Base-by-base conservation (phyloP, 1,140 invertebrate genomes). In the Drosophila seguyi region DNA sequence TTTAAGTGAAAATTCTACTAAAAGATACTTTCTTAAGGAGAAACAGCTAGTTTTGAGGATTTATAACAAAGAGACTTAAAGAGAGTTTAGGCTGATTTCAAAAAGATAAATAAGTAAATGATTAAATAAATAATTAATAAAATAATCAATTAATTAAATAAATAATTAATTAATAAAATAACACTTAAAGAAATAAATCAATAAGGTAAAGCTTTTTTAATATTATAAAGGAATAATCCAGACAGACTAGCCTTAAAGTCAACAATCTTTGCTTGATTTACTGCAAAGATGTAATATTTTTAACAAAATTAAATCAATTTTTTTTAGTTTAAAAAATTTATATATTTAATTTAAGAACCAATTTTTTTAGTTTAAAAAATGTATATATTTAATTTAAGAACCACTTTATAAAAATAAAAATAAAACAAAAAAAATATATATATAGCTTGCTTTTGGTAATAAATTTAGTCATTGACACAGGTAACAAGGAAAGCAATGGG, bases 401-500 rank as follows among this genome's bases (percentile, higher is more conserved):
- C 10, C 11, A 4, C n/a, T 27, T 48, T 29, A 0, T 18, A 11
- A 16, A 25, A 48, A 11, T 6, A 29, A 6, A 50, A 29, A 50
- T 11, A 29, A 29, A 27, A 27, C 16, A n/a, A 10, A 27, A 5
- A n/a, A n/a, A n/a, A n/a, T n/a, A n/a, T n/a, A n/a, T n/a, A n/a
- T n/a, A 5, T 5, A 2, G 6, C 14, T 47, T 4, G 5, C 6
- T 42, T 25, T 3, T 5, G 13, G 5, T 25, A 1, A 4, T 11
- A 61, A 72, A 75, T 65, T 75, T 81, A n/a, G 82, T 75, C 81
- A 80, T 77, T 66, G 77, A 58, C 72, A n/a, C 75, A 84, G 81
- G 81, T 77, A 36, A 0, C 10, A 0, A 3, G 62, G 74, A 20
- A 65, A n/a, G n/a, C n/a, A n/a, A n/a, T n/a, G n/a, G n/a, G n/a